These are phyloP conservation scores for Drosophila ficusphila DNA, from an alignment of 1,140 invertebrate species.

Conservation along the genomic window DNA sequence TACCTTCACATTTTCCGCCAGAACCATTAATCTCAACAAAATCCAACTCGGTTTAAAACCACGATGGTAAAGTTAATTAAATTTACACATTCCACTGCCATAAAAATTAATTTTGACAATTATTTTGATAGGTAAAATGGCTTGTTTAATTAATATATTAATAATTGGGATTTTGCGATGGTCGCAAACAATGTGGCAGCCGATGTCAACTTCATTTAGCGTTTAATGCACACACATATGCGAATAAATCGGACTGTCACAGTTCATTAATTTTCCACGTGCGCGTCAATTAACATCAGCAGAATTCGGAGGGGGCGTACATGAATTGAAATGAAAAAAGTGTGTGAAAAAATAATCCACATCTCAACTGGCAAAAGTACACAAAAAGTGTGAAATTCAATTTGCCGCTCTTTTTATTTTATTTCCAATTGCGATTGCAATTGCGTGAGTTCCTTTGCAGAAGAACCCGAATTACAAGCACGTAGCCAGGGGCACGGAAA, in stretches of 20 bases:
- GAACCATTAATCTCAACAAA: not conserved
- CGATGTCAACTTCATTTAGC: slow-evolving; percentile 28
- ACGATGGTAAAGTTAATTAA: slow-evolving; percentile 3
- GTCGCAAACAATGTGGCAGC: slow-evolving; percentile 10
- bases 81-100: slow-evolving; percentile 10
- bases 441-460: not conserved
- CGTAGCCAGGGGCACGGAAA: not conserved
- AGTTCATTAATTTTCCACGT: slow-evolving; percentile 56
- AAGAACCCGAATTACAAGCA: not conserved
- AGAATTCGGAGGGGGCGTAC: not conserved
- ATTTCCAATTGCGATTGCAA: slow-evolving; percentile 22
- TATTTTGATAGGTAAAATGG: slow-evolving; percentile 10
- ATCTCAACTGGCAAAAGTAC: slow-evolving; percentile 30
- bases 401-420: slow-evolving; percentile 46
- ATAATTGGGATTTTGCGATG: slow-evolving; percentile 23
- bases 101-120: slow-evolving; percentile 19
- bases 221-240: slow-evolving; percentile 11
- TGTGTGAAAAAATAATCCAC: slow-evolving; percentile 35
- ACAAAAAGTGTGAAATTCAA: slow-evolving; percentile 55
- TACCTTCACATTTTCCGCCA: not conserved
- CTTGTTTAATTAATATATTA: slow-evolving; percentile 22
- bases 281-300: slow-evolving; percentile 43
- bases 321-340: slow-evolving; percentile 22
- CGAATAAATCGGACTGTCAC: slow-evolving; percentile 27
- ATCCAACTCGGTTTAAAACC: not conserved